A percentile compares a stretch with the other conserved stretches of the same genome.
These are phyloP conservation scores for Condylura cristata DNA, from an alignment of 2,113 vertebrate species.

Conservation along the genomic window DNA sequence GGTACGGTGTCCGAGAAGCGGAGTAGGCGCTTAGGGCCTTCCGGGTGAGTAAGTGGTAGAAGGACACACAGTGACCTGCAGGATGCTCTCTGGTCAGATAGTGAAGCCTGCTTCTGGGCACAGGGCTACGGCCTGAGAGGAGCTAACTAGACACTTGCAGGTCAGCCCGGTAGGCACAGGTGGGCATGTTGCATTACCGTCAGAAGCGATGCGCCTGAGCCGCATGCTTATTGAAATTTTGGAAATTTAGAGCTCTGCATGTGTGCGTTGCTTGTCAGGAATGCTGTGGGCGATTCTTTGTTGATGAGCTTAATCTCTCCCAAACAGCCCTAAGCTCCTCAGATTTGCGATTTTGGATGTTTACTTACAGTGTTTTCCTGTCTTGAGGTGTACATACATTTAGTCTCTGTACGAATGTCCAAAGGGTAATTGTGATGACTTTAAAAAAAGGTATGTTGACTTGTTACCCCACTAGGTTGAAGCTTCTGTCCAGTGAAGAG, in stretches of 20 bases:
- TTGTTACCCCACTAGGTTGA: neutral
- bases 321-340: neutral
- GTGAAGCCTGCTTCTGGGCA: neutral
- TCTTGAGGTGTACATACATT: neutral
- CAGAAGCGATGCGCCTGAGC: neutral
- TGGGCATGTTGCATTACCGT: neutral
- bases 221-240: neutral
- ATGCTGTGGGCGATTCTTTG: neutral
- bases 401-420: neutral
- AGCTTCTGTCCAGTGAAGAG: slow-evolving; percentile 70
- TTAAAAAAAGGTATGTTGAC: neutral
- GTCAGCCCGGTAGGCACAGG: neutral
- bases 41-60: neutral
- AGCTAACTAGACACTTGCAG: neutral
- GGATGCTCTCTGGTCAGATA: neutral
- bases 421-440: neutral
- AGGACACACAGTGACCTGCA: neutral
- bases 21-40: neutral
- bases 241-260: neutral
- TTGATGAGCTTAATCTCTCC: neutral
- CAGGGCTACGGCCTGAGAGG: neutral
- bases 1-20: neutral
- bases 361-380: neutral
- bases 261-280: neutral
- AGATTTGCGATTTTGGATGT: slow-evolving; percentile 12